These are phyloP conservation scores for Drosophila atripex DNA, from an alignment of 2,888 invertebrate species.

Conservation along the genomic window DNA sequence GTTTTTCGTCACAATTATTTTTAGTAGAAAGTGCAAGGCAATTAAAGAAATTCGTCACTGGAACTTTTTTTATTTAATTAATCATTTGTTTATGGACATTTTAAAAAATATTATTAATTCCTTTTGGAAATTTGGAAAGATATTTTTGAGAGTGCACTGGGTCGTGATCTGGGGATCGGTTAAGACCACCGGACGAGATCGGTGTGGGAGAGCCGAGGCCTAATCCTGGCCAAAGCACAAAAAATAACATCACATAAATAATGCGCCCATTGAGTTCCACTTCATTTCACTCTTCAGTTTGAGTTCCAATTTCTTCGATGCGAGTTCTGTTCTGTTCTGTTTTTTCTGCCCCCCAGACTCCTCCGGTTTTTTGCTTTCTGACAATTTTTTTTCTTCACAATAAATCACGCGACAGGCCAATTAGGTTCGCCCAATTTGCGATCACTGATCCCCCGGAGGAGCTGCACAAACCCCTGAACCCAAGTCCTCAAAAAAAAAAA, in stretches of 20 bases:
- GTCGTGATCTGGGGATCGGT: slow-evolving; percentile 18
- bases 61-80: too few species aligned
- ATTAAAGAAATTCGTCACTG: too few species aligned
- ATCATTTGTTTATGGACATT: too few species aligned
- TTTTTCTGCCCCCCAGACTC: slow-evolving; percentile 18
- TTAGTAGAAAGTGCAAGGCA: too few species aligned
- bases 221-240: slow-evolving; percentile 72
- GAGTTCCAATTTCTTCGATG: slow-evolving; percentile 30
- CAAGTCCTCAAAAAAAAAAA: too few species aligned
- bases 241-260: slow-evolving; percentile 76
- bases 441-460: slow-evolving; percentile 21
- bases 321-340: slow-evolving; percentile 25
- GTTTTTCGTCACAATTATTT: too few species aligned
- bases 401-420: slow-evolving; percentile 74
- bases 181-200: slow-evolving; percentile 28
- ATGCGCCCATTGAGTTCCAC: slow-evolving; percentile 51
- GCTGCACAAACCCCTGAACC: slow-evolving; percentile 1
- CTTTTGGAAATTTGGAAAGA: not conserved
- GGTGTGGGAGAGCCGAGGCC: slow-evolving; percentile 62
- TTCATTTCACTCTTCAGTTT: slow-evolving; percentile 32
- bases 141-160: not conserved
- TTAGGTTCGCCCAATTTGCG: slow-evolving; percentile 61
- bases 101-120: too few species aligned
- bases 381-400: slow-evolving; percentile 62
- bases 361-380: not conserved